Percentiles rank a stretch among this genome's conserved stretches.
Evolutionary conservation across 2,113 vertebrate species (phyloP).

Genomic region (Herpetotheres cachinnans): DNA sequence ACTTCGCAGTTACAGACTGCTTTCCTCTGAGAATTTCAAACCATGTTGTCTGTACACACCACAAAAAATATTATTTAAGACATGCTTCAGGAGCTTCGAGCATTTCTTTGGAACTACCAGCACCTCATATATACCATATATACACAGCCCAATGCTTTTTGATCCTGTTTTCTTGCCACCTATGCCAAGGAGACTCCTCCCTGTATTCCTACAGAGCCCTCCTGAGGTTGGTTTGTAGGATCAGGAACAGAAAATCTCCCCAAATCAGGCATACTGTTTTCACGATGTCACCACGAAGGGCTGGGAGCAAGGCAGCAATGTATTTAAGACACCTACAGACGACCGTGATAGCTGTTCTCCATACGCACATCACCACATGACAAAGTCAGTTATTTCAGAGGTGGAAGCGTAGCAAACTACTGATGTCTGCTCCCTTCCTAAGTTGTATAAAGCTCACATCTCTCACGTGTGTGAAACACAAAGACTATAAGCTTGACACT

Average conservation of each 20-base stretch:
- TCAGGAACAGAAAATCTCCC: neutral
- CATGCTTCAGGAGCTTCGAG: neutral
- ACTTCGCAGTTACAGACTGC: neutral
- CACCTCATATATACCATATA: neutral
- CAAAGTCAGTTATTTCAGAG: neutral
- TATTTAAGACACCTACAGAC: neutral
- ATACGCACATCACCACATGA: neutral
- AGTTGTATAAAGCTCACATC: neutral
- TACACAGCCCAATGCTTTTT: neutral
- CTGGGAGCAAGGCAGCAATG: neutral
- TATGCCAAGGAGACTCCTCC: neutral
- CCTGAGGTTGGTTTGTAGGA: neutral
- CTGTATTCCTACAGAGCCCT: neutral
- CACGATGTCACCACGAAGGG: neutral
- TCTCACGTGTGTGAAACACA: neutral
- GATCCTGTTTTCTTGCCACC: neutral
- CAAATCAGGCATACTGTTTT: neutral
- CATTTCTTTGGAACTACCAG: neutral
- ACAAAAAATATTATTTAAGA: neutral
- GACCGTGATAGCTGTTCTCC: neutral
- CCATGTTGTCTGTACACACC: neutral
- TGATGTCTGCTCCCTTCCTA: neutral
- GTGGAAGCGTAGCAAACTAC: neutral
- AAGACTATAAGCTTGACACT: neutral
- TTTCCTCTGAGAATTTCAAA: neutral